Evolutionary conservation across 2,888 invertebrate species (phyloP).

Genomic region (Pristionchus arcanus): DNA sequence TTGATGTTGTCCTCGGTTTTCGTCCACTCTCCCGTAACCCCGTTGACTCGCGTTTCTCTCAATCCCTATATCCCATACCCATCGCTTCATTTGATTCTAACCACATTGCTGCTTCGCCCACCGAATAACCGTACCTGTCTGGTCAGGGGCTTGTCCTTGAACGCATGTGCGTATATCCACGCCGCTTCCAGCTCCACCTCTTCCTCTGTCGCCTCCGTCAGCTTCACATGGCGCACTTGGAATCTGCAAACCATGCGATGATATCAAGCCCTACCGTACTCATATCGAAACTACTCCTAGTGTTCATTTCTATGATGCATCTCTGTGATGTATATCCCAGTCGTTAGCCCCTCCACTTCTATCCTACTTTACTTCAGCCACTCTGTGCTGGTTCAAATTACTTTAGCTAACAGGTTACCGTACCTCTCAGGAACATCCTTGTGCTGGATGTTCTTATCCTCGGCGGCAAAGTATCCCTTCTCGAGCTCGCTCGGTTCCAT

Average conservation of each 20-base stretch:
- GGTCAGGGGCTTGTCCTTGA: conserved; percentile 80
- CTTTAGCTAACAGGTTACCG: too few species aligned
- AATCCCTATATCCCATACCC: too few species aligned
- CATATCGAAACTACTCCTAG: neutral
- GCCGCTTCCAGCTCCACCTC: conserved; percentile 95
- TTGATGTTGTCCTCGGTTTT: too few species aligned
- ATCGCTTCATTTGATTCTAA: too few species aligned
- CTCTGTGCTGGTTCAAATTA: too few species aligned
- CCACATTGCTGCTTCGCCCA: neutral
- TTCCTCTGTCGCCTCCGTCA: conserved; percentile 80
- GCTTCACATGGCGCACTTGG: conserved; percentile 72
- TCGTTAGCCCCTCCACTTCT: too few species aligned
- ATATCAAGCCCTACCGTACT: neutral
- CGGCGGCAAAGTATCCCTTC: conserved; percentile 94
- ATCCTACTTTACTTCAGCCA: too few species aligned
- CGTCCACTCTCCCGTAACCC: too few species aligned
- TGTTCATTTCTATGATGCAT: too few species aligned
- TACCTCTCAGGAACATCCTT: conserved; percentile 83
- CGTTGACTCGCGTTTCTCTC: too few species aligned
- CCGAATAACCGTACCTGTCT: conserved; percentile 54
- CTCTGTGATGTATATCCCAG: too few species aligned
- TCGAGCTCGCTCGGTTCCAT: conserved; percentile 97
- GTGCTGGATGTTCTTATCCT: conserved; percentile 88
- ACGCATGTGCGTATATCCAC: conserved; percentile 97
- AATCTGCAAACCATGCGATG: conserved; percentile 57